Base-by-base conservation (phyloP, 2,113 vertebrate species). In the Oriolus oriolus region DNA sequence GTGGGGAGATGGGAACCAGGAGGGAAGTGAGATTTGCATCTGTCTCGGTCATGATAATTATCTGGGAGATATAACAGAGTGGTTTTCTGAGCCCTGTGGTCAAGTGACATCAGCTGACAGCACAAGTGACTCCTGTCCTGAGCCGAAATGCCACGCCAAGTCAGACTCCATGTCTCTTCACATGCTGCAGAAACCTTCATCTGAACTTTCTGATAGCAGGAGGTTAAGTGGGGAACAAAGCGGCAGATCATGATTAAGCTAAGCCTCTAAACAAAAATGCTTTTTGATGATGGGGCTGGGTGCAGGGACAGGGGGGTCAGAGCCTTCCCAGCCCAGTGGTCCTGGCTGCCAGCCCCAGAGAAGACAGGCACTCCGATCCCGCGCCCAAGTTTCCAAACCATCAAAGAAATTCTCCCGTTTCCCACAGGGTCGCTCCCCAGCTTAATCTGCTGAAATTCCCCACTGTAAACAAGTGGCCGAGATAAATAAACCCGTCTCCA, bases 381-480 rank as follows among this genome's bases (percentile, higher is more conserved):
- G 71, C 7, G 26, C 85, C 92, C 80, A 74, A 92, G 79, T 78
- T 95, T 96, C 93, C 79, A 70, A 96, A 68, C 44, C 90, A 96
- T 95, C 95, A 94, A 97, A 96, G 96, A 93, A 92, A 95, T 92
- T 70, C 91, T 94, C 86, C 63, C 0, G 28, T 96, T 96, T 87
- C 94, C 91, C 94, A 96, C 89, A 97, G 94, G 90, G 90, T 93
- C 69, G 75, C 76, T 95, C 96, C 78, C 74, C 2, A 0, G 87
- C 63, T 86, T 92, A 95, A 95, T 91, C 90, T 92, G 77, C 78
- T 96, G 90, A 93, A 97, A 96, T 88, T 81, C 94, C 66, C 84
- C 87, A 96, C 86, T 92, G 96, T 96, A 97, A 97, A 97, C 95
- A 96, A 97, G 96, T 93, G 88, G 95, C 95, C 31, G 94, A 96